A percentile compares a stretch with the other conserved stretches of the same genome.
Conservation (phyloP, 2,888 invertebrate genomes). For the Camptogramma bilineatum region DNA sequence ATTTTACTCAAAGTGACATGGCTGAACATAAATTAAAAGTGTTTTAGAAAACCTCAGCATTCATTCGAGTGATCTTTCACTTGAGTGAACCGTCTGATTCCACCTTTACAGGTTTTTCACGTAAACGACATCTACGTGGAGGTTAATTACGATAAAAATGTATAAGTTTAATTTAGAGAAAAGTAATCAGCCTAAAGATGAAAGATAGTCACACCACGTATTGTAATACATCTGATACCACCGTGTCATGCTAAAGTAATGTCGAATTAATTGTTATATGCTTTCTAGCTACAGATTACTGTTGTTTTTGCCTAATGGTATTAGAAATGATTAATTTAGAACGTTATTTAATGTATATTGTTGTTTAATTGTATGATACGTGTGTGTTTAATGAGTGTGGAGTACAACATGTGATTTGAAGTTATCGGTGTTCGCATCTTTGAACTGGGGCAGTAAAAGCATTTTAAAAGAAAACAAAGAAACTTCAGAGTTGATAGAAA, state of each 20-base stretch:
- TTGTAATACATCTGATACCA: slow-evolving; percentile 38
- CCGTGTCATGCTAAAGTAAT: slow-evolving; percentile 55
- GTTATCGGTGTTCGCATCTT: slow-evolving; percentile 27
- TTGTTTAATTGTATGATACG: slow-evolving; percentile 25
- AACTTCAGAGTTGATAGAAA: not conserved
- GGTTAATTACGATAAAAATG: no score
- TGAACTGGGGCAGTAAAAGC: slow-evolving; percentile 1
- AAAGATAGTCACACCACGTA: slow-evolving; percentile 54
- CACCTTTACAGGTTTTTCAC: no score
- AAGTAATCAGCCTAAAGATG: slow-evolving; percentile 49
- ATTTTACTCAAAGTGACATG: no score
- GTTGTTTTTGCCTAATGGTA: slow-evolving; percentile 35
- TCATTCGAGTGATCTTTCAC: no score
- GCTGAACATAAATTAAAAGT: no score
- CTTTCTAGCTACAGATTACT: slow-evolving; percentile 58
- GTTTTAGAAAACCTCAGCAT: no score
- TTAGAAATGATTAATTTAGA: slow-evolving; percentile 34
- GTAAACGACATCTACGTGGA: no score
- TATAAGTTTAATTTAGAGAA: slow-evolving; percentile 46
- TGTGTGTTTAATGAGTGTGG: slow-evolving; percentile 22
- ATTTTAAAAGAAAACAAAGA: not conserved
- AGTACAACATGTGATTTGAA: slow-evolving; percentile 14
- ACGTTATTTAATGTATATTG: slow-evolving; percentile 29
- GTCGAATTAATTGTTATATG: slow-evolving; percentile 67
- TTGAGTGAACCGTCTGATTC: no score